A percentile compares a stretch with the other conserved stretches of the same genome.
These are phyloP conservation scores for Microtus richardsoni DNA, from an alignment of 2,113 vertebrate species.

Conservation along the genomic window DNA sequence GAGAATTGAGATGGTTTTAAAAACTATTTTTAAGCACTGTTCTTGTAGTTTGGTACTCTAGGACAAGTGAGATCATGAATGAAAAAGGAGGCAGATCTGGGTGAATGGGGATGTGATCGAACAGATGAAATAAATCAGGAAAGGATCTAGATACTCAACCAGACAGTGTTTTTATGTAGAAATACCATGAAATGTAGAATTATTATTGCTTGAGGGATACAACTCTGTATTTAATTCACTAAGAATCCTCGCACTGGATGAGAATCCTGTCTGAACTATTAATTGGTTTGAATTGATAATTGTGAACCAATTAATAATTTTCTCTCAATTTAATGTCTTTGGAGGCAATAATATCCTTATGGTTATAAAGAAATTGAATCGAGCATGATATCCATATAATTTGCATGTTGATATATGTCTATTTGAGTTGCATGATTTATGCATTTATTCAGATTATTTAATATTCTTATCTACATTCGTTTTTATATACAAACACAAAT, in stretches of 20 bases:
- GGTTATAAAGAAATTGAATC: neutral
- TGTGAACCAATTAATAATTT: neutral
- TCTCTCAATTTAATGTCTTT: neutral
- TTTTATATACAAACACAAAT: neutral
- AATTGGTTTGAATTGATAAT: neutral
- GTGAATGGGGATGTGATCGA: neutral
- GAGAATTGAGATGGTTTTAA: neutral
- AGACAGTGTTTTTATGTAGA: neutral
- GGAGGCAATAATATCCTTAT: neutral
- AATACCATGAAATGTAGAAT: neutral
- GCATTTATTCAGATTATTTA: slow-evolving; percentile 33
- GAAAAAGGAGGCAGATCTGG: neutral
- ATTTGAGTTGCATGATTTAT: neutral
- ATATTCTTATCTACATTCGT: neutral
- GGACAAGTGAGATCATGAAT: neutral
- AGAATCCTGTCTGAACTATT: neutral
- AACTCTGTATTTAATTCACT: neutral
- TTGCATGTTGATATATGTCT: neutral
- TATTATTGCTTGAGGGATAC: neutral
- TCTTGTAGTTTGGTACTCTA: neutral
- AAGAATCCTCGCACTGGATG: neutral
- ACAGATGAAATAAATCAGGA: neutral
- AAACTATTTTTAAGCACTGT: neutral
- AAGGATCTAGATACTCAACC: neutral
- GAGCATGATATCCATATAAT: neutral